A percentile compares a stretch with the other conserved stretches of the same genome.
phyloP scores from a whole-genome alignment of 2,797 vertebrate genomes.

The Danio aesculapii region DNA sequence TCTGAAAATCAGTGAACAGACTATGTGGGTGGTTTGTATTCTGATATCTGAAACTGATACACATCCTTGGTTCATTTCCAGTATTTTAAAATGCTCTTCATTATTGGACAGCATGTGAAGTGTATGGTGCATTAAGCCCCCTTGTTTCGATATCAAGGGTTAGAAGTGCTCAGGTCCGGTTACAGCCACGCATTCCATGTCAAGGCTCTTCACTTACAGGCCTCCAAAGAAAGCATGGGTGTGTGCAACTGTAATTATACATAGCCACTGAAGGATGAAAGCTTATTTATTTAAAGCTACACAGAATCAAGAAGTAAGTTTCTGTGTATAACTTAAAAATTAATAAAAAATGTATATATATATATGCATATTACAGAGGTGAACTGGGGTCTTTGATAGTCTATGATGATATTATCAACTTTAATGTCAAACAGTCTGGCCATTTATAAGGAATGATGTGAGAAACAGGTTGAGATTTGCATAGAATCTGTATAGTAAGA shows the following conservation, averaged over 20 bases:
- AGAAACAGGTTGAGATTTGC: background rate
- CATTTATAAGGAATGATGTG: background rate
- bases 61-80: conserved; percentile 2
- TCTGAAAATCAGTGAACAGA: background rate
- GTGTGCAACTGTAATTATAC: conserved; percentile 21
- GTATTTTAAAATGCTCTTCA: background rate
- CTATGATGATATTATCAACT: background rate
- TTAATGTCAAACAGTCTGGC: background rate
- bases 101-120: conserved; percentile 4
- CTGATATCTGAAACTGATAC: background rate
- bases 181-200: conserved; percentile 24
- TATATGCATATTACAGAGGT: background rate
- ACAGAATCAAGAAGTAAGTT: conserved; percentile 12
- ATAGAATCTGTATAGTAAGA: conserved; percentile 16
- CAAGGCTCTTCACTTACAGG: conserved; percentile 19
- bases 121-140: background rate
- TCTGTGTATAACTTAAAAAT: background rate
- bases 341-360: no score
- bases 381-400: background rate
- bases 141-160: background rate
- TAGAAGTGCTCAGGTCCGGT: conserved; percentile 22
- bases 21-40: background rate
- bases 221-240: conserved; percentile 21
- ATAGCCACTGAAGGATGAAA: background rate
- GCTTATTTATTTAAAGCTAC: conserved; percentile 25